A percentile compares a stretch with the other conserved stretches of the same genome.
phyloP scores from a whole-genome alignment of 2,888 invertebrate species.

The Drosophila meridiana region DNA sequence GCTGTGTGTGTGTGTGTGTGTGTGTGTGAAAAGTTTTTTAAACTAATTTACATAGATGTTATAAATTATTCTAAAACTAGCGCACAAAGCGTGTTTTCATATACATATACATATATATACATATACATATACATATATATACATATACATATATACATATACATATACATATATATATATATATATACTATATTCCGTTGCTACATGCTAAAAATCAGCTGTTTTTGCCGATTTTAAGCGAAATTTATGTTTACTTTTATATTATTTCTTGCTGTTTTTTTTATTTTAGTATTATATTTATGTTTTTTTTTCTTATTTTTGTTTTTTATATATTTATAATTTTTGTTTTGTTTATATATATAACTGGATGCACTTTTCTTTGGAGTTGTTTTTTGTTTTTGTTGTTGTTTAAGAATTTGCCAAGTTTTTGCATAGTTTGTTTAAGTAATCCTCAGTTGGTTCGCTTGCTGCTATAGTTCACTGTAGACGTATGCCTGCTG shows the following conservation, averaged over 20 bases:
- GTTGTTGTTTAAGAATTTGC: conserved; percentile 8
- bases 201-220: conserved; percentile 45
- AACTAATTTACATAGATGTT: conserved; percentile 68
- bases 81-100: conserved; percentile 31
- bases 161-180: background rate
- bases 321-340: conserved; percentile 22
- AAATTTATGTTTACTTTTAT: conserved; percentile 14
- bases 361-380: conserved; percentile 76
- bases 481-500: conserved; percentile 60
- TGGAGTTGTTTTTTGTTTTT: conserved; percentile 60
- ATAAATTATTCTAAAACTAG: conserved; percentile 69
- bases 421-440: conserved; percentile 4
- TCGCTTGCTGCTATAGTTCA: conserved; percentile 37
- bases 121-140: background rate
- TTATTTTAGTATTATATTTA: background rate
- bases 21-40: conserved; percentile 32
- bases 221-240: conserved; percentile 9
- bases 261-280: background rate
- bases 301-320: background rate
- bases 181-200: conserved; percentile 14
- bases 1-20: background rate
- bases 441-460: conserved; percentile 6
- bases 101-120: conserved; percentile 1
- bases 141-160: conserved; percentile 10
- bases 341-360: conserved; percentile 41